Evolutionary conservation across 2,797 vertebrate genomes (phyloP).

Genomic region (Orientallactaga sibirica): DNA sequence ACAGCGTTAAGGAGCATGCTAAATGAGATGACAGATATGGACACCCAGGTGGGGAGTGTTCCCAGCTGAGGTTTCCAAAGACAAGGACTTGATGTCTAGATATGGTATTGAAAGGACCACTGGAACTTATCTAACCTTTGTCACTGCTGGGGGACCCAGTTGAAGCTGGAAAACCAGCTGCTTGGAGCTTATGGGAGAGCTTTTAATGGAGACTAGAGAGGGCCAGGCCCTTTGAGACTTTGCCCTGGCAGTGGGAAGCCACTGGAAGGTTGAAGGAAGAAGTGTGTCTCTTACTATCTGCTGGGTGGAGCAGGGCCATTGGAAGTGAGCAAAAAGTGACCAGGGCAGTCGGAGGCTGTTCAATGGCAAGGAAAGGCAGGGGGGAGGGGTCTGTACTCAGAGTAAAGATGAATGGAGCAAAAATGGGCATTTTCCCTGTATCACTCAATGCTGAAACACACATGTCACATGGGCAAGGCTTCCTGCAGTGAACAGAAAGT

Average conservation of each 20-base stretch:
- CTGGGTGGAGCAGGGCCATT: not conserved
- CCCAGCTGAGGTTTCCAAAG: accelerated
- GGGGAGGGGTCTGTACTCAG: too few species aligned
- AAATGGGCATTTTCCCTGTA: accelerated
- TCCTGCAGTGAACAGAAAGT: not conserved
- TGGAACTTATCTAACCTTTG: too few species aligned
- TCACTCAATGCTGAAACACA: not conserved
- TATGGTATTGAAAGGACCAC: accelerated
- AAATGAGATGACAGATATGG: not conserved
- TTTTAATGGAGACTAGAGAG: not conserved
- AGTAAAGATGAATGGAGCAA: not conserved
- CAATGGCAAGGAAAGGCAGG: too few species aligned
- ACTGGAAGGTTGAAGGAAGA: not conserved
- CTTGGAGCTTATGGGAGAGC: too few species aligned
- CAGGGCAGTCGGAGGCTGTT: too few species aligned
- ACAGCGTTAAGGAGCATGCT: not conserved
- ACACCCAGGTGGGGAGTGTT: accelerated
- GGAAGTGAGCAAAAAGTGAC: not conserved
- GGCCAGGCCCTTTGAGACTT: not conserved
- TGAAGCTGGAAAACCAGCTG: too few species aligned
- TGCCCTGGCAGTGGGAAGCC: not conserved
- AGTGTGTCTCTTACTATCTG: accelerated
- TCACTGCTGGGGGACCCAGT: too few species aligned
- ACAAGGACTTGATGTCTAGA: accelerated
- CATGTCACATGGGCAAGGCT: too few species aligned